These are phyloP conservation scores for Triplophysa rosa DNA, from an alignment of 2,113 vertebrate species.

Conservation along the genomic window DNA sequence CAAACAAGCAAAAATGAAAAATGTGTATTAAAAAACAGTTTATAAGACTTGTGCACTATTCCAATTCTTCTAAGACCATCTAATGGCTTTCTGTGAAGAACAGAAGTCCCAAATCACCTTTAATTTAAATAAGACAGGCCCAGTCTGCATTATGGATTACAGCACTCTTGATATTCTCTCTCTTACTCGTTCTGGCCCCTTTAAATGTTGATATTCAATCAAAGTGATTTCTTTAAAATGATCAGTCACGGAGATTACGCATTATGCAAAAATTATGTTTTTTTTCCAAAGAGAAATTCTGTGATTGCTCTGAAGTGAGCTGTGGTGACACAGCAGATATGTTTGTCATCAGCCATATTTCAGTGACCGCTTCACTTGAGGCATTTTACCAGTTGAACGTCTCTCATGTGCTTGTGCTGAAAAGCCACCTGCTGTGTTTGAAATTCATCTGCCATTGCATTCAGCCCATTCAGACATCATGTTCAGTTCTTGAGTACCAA, in stretches of 20 bases:
- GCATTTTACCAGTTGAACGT: neutral
- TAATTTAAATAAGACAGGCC: too few relatives aligned
- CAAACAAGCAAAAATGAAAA: too few relatives aligned
- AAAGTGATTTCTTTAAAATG: conserved; percentile 6
- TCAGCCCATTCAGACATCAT: neutral
- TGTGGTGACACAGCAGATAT: conserved; percentile 27
- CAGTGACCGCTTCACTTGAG: neutral
- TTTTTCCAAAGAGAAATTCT: conserved; percentile 8
- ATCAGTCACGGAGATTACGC: neutral
- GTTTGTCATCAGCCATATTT: conserved; percentile 20
- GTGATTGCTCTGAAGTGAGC: conserved; percentile 16
- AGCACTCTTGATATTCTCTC: neutral
- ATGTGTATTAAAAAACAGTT: too few relatives aligned
- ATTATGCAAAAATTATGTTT: conserved; percentile 15
- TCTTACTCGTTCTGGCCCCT: neutral
- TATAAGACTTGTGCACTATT: too few relatives aligned
- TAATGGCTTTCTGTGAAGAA: too few relatives aligned
- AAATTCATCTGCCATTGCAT: neutral
- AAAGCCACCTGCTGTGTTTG: conserved; percentile 1
- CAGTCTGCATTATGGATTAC: too few relatives aligned
- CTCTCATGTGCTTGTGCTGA: neutral
- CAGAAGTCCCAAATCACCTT: too few relatives aligned
- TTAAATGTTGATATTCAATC: conserved; percentile 27
- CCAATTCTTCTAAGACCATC: too few relatives aligned
- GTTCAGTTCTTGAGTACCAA: neutral